These are phyloP conservation scores for Coleophora flavipennella DNA, from an alignment of 2,888 invertebrate genomes.

Conservation along the genomic window DNA sequence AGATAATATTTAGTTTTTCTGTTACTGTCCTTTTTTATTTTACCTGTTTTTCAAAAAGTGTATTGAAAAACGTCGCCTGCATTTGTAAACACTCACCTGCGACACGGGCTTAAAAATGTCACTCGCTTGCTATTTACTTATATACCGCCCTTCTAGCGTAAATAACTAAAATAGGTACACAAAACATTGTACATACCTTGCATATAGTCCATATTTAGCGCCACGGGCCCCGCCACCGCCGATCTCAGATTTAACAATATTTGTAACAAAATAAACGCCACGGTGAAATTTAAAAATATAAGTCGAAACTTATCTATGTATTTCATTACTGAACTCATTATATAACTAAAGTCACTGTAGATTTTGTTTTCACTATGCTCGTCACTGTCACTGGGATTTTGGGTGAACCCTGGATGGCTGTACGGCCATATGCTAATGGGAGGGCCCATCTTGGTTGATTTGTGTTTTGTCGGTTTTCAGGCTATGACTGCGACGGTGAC, in stretches of 20 bases:
- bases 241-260: constrained; percentile 38
- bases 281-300: constrained; percentile 44
- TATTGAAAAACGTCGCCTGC: no score
- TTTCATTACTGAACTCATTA: constrained; percentile 31
- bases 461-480: constrained; percentile 5
- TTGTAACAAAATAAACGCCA: constrained; percentile 42
- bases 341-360: constrained; percentile 24
- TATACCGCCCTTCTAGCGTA: no score
- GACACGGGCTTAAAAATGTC: no score
- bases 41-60: no score
- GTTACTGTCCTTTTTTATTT: no score
- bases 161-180: no score
- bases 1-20: no score
- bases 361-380: constrained; percentile 12
- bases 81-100: no score
- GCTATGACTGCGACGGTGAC: constrained; percentile 38
- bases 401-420: constrained; percentile 25
- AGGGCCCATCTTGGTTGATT: constrained; percentile 43
- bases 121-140: no score
- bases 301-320: constrained; percentile 36
- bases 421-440: constrained; percentile 50
- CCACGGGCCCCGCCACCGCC: constrained; percentile 51
- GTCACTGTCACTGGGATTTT: constrained; percentile 14
- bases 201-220: constrained; percentile 56
- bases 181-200: constrained; percentile 59